Conservation (phyloP, 2,113 vertebrate species). For the Malurus elegans region DNA sequence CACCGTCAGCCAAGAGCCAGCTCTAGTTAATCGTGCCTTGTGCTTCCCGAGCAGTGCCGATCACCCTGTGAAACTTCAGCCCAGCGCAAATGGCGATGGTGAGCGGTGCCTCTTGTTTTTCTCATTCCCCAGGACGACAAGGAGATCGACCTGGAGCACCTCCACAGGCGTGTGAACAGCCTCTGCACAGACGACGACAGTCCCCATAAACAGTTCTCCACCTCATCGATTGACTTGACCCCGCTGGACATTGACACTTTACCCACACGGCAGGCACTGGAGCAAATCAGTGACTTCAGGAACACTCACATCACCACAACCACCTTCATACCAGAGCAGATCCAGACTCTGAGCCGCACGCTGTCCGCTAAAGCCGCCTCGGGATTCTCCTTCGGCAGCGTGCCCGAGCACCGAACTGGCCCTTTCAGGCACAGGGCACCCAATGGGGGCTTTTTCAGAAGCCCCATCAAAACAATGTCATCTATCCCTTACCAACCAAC, state of each 20-base stretch:
- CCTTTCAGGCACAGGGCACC: constrained; percentile 97
- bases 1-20: constrained; percentile 4
- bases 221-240: constrained; percentile 97
- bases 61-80: constrained; percentile 19
- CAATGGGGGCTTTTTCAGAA: constrained; percentile 98
- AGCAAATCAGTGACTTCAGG: constrained; percentile 99
- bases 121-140: constrained; percentile 90
- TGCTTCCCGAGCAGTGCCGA: constrained; percentile 44
- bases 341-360: constrained; percentile 98
- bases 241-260: constrained; percentile 98
- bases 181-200: constrained; percentile 99
- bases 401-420: constrained; percentile 97
- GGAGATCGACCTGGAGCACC: constrained; percentile 99
- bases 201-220: constrained; percentile 99
- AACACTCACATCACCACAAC: constrained; percentile 99
- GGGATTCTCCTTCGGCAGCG: constrained; percentile 91
- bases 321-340: constrained; percentile 99
- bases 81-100: constrained; percentile 49
- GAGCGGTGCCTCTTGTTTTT: constrained; percentile 72
- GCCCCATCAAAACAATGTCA: constrained; percentile 99
- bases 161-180: constrained; percentile 98
- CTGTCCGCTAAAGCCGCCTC: constrained; percentile 96
- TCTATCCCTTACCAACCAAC: constrained; percentile 98
- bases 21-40: constrained; percentile 44
- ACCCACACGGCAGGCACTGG: constrained; percentile 94